Evolutionary conservation across 2,797 vertebrate genomes (phyloP).

Genomic region (Enteromius fasciolatus): DNA sequence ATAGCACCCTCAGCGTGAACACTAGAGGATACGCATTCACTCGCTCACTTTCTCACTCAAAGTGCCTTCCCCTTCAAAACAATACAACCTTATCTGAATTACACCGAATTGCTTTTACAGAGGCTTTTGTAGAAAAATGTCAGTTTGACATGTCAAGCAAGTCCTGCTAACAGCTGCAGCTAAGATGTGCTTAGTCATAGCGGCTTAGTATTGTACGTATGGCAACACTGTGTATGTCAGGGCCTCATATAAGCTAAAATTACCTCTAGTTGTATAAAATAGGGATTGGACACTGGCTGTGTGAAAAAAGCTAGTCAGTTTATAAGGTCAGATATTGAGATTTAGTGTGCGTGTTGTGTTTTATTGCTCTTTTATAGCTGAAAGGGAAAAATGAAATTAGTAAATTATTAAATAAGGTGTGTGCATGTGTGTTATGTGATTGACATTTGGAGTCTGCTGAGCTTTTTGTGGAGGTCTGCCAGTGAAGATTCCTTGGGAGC

Average conservation of each 20-base stretch:
- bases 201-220: constrained; percentile 9
- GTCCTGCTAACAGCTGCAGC: not conserved
- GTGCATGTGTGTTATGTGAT: not conserved
- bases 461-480: not conserved
- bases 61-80: constrained; percentile 31
- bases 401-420: not conserved
- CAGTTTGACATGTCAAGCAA: constrained; percentile 21
- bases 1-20: constrained; percentile 32
- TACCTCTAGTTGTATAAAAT: not conserved
- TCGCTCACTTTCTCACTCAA: constrained; percentile 14
- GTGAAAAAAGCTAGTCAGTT: not conserved
- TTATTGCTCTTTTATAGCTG: not conserved
- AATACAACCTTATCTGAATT: constrained; percentile 42
- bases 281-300: not conserved
- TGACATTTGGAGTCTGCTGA: not conserved
- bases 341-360: not conserved
- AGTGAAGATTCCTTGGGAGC: not conserved
- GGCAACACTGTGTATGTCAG: constrained; percentile 10
- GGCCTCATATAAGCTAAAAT: constrained; percentile 22
- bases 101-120: constrained; percentile 18
- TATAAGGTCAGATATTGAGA: not conserved
- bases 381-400: not conserved
- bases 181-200: constrained; percentile 42
- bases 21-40: constrained; percentile 28
- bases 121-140: constrained; percentile 23